A percentile compares a stretch with the other conserved stretches of the same genome.
These are phyloP conservation scores for Boleophthalmus pectinirostris DNA, from an alignment of 2,113 vertebrate species.

Conservation along the genomic window DNA sequence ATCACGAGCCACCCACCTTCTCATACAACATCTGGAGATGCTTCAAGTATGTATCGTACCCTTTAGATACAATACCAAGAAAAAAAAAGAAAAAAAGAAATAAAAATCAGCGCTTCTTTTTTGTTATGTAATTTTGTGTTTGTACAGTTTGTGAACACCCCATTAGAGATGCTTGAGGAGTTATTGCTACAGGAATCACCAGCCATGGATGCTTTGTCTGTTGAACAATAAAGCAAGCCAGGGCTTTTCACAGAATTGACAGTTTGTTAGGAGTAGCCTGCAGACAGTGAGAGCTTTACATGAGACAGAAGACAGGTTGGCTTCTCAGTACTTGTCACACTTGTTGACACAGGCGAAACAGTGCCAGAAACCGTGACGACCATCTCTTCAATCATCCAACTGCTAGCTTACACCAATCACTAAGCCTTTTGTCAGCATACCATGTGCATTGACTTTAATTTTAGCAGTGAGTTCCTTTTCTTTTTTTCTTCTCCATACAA, in stretches of 20 bases:
- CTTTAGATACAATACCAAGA: background rate
- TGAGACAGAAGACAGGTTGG: conserved; percentile 17
- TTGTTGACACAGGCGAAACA: conserved; percentile 42
- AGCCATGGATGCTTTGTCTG: background rate
- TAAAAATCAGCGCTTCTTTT: background rate
- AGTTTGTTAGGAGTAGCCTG: conserved; percentile 24
- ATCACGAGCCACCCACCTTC: conserved; percentile 14
- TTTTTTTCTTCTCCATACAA: background rate
- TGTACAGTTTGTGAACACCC: background rate
- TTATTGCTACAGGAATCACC: background rate
- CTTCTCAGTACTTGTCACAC: conserved; percentile 38
- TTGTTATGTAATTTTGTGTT: background rate
- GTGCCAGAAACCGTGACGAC: conserved; percentile 44
- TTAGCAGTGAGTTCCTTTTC: conserved; percentile 41
- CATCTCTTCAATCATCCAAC: conserved; percentile 42
- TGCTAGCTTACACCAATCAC: conserved; percentile 17
- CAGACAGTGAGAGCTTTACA: conserved; percentile 4
- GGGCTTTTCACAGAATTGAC: conserved; percentile 12
- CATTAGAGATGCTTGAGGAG: conserved; percentile 2
- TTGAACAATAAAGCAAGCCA: background rate
- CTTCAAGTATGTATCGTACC: background rate
- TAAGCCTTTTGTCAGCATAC: conserved; percentile 50
- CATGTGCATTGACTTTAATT: conserved; percentile 20
- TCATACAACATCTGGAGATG: conserved; percentile 6
- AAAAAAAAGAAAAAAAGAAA: too few species aligned